A percentile compares a stretch with the other conserved stretches of the same genome.
Conservation (phyloP, 2,797 vertebrate genomes). For the Aphelocoma californica region DNA sequence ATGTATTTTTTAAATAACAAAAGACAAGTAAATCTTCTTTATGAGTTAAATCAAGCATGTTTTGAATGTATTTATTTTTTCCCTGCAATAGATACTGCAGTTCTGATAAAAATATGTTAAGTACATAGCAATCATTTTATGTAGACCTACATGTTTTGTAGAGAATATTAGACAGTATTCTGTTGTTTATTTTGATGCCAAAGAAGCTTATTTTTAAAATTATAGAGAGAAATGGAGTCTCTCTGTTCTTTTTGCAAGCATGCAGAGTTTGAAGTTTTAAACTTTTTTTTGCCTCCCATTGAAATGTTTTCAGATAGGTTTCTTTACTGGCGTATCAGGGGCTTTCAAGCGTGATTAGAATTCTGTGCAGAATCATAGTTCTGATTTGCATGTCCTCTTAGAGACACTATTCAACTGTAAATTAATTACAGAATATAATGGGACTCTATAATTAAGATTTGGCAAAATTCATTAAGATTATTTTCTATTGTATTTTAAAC, state of each 20-base stretch:
- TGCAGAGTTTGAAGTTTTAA: not conserved
- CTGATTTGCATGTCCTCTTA: conserved; percentile 14
- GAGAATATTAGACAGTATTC: not conserved
- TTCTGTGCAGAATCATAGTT: not conserved
- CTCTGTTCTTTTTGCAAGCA: not conserved
- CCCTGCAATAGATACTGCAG: not conserved
- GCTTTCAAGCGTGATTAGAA: not conserved
- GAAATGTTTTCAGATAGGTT: not conserved
- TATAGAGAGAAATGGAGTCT: not conserved
- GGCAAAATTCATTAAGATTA: not conserved
- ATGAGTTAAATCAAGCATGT: not conserved
- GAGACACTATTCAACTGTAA: conserved; percentile 18
- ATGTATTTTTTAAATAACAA: not conserved
- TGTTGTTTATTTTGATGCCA: not conserved
- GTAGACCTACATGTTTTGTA: not conserved
- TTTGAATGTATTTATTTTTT: not conserved
- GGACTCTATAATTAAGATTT: not conserved
- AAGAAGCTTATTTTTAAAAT: not conserved
- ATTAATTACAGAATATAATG: conserved; percentile 35
- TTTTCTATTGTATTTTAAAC: not conserved
- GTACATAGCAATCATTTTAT: not conserved
- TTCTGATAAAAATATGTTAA: not conserved
- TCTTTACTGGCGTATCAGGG: not conserved
- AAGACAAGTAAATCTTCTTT: not conserved
- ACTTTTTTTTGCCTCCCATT: not conserved